Percentiles rank a stretch among this genome's conserved stretches.
Conservation (phyloP, 1,140 invertebrate genomes). For the Triops cancriformis region DNA sequence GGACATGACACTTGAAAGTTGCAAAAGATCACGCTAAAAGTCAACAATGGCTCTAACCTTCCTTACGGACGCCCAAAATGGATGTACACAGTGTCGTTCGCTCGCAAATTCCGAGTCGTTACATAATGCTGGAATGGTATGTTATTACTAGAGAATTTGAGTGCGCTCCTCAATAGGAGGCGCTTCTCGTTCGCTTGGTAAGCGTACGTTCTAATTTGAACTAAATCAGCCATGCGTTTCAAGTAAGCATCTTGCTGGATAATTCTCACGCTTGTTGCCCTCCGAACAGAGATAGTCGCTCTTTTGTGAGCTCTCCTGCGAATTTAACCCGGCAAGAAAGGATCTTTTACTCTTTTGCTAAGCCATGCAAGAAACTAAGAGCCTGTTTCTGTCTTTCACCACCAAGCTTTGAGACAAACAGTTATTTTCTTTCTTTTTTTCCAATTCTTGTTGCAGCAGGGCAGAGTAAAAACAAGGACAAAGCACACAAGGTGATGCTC, state of each 20-base stretch:
- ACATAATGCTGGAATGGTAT: too few relatives aligned
- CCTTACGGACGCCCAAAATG: too few relatives aligned
- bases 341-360: background rate
- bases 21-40: too few relatives aligned
- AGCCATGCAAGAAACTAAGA: background rate
- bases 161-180: too few relatives aligned
- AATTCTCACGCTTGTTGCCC: constrained; percentile 8
- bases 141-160: too few relatives aligned
- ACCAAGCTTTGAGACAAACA: background rate
- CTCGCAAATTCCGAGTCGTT: too few relatives aligned
- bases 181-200: background rate
- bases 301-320: background rate
- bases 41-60: too few relatives aligned
- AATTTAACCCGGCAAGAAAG: background rate
- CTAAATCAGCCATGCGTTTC: background rate
- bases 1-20: too few relatives aligned
- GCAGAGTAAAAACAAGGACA: background rate
- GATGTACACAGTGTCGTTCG: too few relatives aligned
- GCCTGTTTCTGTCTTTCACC: background rate
- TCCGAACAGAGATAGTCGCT: background rate
- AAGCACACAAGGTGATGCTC: background rate
- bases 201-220: background rate
- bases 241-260: background rate
- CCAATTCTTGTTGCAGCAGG: background rate
- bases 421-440: background rate